Percentiles rank a stretch among this genome's conserved stretches.
Conservation (phyloP, 1,140 invertebrate genomes). For the Nomia melanderi region DNA sequence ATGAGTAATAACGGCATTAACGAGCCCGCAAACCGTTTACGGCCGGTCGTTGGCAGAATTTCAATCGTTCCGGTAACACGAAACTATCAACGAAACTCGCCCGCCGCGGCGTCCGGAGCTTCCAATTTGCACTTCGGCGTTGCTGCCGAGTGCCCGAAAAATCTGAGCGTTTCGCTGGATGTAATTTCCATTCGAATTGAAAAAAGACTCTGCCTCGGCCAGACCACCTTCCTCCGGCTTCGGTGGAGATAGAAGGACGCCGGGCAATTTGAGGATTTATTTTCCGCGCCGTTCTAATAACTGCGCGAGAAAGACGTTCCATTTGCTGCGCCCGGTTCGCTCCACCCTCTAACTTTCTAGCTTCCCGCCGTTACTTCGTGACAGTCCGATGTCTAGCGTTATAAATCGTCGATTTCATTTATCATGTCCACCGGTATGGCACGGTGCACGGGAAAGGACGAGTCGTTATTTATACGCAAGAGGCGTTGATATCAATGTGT, state of each 20-base stretch:
- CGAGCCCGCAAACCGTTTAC: not conserved
- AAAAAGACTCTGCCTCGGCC: not conserved
- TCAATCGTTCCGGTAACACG: constrained; percentile 1
- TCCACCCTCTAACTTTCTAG: too few relatives aligned
- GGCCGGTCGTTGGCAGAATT: not conserved
- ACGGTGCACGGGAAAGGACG: too few relatives aligned
- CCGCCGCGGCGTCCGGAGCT: not conserved
- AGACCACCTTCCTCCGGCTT: not conserved
- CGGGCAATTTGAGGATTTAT: not conserved
- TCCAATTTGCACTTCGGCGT: not conserved
- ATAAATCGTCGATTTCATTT: too few relatives aligned
- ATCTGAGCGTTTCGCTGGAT: not conserved
- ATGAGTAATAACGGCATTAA: not conserved
- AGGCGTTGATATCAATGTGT: too few relatives aligned
- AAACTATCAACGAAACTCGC: not conserved
- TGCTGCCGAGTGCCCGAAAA: not conserved
- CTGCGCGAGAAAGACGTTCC: too few relatives aligned
- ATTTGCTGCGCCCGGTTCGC: too few relatives aligned
- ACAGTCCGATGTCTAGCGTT: too few relatives aligned
- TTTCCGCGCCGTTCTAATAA: not conserved
- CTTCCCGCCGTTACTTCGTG: too few relatives aligned
- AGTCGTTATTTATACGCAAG: too few relatives aligned
- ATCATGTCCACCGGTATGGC: too few relatives aligned
- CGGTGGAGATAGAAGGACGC: not conserved
- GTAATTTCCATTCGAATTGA: not conserved